Percentiles rank a stretch among this genome's conserved stretches.
Evolutionary conservation across 2,113 vertebrate species (phyloP).

Genomic region (Albula glossodonta): DNA sequence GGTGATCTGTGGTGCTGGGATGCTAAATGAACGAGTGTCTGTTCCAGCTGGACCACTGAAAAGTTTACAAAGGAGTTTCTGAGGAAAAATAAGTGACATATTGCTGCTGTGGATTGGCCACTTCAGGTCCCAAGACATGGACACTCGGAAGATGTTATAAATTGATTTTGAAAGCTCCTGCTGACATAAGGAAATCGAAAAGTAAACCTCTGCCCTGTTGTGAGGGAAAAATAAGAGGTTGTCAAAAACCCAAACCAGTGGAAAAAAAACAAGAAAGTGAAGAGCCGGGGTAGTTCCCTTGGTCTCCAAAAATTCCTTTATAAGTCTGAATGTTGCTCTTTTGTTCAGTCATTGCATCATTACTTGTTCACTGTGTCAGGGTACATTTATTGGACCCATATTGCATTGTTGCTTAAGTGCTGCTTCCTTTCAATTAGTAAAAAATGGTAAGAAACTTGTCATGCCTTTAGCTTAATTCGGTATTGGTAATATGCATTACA

Average conservation of each 20-base stretch:
- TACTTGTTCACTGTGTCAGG: neutral
- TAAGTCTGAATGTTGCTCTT: neutral
- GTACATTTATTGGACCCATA: neutral
- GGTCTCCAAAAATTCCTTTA: neutral
- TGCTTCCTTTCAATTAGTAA: too few relatives aligned
- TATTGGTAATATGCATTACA: too few relatives aligned
- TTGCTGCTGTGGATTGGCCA: neutral
- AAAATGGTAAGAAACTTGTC: too few relatives aligned
- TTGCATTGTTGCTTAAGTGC: neutral
- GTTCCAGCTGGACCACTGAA: constrained; percentile 8
- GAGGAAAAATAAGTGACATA: neutral
- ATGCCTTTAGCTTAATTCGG: too few relatives aligned
- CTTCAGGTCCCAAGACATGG: neutral
- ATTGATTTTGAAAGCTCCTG: neutral
- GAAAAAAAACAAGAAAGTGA: neutral
- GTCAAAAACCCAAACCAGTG: neutral
- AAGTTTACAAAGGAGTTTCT: neutral
- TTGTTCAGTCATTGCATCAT: neutral
- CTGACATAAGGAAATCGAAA: neutral
- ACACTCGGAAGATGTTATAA: neutral
- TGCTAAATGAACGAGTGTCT: constrained; percentile 26
- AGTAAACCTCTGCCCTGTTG: neutral
- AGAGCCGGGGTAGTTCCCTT: neutral
- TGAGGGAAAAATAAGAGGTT: neutral
- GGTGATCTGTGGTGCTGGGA: constrained; percentile 32